Evolutionary conservation across 2,797 vertebrate genomes (phyloP).

Genomic region (Champsocephalus gunnari): DNA sequence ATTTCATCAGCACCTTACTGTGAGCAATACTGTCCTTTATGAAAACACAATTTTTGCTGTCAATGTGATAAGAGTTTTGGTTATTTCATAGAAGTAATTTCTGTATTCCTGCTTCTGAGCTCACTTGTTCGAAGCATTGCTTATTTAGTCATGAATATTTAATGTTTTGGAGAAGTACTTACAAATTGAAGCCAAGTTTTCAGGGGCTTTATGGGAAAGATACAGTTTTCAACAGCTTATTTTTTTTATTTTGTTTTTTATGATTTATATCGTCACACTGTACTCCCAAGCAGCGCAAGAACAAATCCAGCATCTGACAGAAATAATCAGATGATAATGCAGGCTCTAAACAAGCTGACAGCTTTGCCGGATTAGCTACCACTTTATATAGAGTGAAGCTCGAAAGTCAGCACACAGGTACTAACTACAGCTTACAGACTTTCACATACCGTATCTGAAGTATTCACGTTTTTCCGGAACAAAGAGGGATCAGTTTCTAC

Average conservation of each 20-base stretch:
- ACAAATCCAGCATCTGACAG: not conserved
- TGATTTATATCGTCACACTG: not conserved
- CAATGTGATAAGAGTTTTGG: not conserved
- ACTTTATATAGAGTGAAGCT: not conserved
- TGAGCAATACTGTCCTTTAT: not conserved
- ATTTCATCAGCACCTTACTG: not conserved
- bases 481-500: not conserved
- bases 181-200: not conserved
- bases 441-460: not conserved
- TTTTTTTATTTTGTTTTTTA: not conserved
- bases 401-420: not conserved
- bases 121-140: not conserved
- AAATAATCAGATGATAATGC: not conserved
- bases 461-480: not conserved
- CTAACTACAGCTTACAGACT: not conserved
- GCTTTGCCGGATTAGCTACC: not conserved
- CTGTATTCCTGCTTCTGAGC: not conserved
- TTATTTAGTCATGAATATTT: not conserved
- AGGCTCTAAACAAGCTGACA: not conserved
- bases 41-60: not conserved
- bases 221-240: not conserved
- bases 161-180: not conserved
- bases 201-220: not conserved
- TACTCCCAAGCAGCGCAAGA: not conserved
- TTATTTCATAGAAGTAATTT: not conserved